Percentiles rank a stretch among this genome's conserved stretches.
These are phyloP conservation scores for Papilio polyxenes DNA, from an alignment of 1,140 invertebrate species.

Conservation along the genomic window DNA sequence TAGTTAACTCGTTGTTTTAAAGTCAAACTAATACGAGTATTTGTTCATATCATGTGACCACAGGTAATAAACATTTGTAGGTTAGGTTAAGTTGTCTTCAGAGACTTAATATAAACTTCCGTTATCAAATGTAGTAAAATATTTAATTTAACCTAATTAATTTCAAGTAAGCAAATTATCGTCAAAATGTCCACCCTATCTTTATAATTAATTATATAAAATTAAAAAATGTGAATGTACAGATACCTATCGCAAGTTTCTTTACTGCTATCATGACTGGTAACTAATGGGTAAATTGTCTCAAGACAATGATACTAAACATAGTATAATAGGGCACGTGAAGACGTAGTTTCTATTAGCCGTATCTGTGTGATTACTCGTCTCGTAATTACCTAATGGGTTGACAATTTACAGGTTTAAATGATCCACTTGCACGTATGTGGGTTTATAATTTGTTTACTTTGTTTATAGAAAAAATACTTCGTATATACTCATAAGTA, in stretches of 20 bases:
- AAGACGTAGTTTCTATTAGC: neutral
- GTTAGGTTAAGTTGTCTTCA: neutral
- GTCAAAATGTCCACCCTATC: neutral
- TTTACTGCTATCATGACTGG: neutral
- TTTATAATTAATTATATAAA: neutral
- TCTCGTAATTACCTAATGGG: conserved; percentile 25
- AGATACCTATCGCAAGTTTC: neutral
- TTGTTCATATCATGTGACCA: neutral
- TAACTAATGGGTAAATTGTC: neutral
- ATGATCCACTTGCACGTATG: neutral
- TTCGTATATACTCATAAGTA: neutral
- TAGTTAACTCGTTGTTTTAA: neutral
- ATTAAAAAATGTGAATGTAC: neutral
- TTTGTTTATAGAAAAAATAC: conserved; percentile 7
- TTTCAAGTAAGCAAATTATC: neutral
- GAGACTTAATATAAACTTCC: neutral
- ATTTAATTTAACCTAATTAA: neutral
- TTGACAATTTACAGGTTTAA: conserved; percentile 19
- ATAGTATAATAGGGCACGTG: neutral
- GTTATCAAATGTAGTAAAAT: neutral
- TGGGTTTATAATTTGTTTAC: conserved; percentile 22
- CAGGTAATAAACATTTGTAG: neutral
- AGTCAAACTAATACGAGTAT: neutral
- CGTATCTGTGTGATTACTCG: conserved; percentile 5
- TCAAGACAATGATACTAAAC: neutral